A percentile compares a stretch with the other conserved stretches of the same genome.
Conservation (phyloP, 2,113 vertebrate genomes). For the Pomatostomus ruficeps region DNA sequence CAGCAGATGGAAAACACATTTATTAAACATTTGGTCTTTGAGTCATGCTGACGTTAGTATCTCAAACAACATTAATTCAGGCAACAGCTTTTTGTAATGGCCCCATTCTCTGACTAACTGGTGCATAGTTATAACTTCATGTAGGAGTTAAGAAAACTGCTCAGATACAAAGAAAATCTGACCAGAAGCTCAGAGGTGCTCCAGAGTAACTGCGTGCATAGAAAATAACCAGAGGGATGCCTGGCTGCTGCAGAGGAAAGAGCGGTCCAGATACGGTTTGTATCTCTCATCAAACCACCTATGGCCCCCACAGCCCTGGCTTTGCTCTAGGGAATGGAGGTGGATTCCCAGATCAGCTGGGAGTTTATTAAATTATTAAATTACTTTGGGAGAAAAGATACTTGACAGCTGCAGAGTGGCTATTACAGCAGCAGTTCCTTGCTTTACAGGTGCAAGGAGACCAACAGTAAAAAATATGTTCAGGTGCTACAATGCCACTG, state of each 20-base stretch:
- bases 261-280: rapidly evolving
- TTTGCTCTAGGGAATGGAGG: rapidly evolving
- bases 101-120: neutral
- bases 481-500: neutral
- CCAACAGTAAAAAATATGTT: neutral
- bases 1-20: conserved; percentile 36
- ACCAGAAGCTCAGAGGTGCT: neutral
- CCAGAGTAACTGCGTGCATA: neutral
- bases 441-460: neutral
- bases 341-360: neutral
- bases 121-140: neutral
- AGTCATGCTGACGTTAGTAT: neutral
- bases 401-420: neutral
- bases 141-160: neutral
- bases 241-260: neutral
- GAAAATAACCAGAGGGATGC: neutral
- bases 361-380: too few species aligned
- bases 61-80: neutral
- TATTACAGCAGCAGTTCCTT: neutral
- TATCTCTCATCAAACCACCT: neutral
- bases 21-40: conserved; percentile 27
- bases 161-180: neutral
- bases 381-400: neutral
- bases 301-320: neutral
- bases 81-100: neutral